Conservation (phyloP, 37 sponge, comb jelly and placozoan genomes). For the Aphrocallistes beatrix region DNA sequence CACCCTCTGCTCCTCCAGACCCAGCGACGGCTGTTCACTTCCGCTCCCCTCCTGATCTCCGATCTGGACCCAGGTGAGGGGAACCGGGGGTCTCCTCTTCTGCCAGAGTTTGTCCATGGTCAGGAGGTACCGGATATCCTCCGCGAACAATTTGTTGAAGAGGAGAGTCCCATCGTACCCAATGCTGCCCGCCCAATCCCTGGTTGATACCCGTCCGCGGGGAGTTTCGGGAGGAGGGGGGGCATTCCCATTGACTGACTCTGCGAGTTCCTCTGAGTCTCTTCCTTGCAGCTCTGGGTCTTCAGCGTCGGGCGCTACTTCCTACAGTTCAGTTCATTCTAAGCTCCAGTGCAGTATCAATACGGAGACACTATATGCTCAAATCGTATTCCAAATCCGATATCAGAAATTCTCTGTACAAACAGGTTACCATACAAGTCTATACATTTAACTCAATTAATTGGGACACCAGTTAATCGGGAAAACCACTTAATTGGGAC, state of each 20-base stretch:
- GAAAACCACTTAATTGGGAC: no score
- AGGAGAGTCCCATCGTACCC: slow-evolving; percentile 57
- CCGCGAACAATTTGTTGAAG: slow-evolving; percentile 70
- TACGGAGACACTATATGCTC: no score
- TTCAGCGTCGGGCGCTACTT: slow-evolving; percentile 90
- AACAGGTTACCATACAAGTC: no score
- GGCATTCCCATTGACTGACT: neutral
- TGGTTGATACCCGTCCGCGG: slow-evolving; percentile 49
- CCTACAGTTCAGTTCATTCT: slow-evolving; percentile 14
- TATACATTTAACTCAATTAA: no score
- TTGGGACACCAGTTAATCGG: no score
- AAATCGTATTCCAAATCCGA: no score
- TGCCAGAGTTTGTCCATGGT: slow-evolving; percentile 96
- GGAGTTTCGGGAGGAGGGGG: neutral
- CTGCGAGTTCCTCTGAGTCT: neutral
- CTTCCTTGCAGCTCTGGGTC: slow-evolving; percentile 40
- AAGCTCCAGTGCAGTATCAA: no score
- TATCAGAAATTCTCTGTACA: no score
- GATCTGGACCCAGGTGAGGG: slow-evolving; percentile 39
- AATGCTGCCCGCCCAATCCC: slow-evolving; percentile 69
- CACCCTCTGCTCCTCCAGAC: slow-evolving; percentile 72
- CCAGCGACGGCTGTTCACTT: neutral
- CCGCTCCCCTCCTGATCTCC: neutral
- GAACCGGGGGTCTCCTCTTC: slow-evolving; percentile 61
- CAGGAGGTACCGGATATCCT: slow-evolving; percentile 79